phyloP scores from a whole-genome alignment of 2,888 invertebrate species.

The Blastobasis adustella region DNA sequence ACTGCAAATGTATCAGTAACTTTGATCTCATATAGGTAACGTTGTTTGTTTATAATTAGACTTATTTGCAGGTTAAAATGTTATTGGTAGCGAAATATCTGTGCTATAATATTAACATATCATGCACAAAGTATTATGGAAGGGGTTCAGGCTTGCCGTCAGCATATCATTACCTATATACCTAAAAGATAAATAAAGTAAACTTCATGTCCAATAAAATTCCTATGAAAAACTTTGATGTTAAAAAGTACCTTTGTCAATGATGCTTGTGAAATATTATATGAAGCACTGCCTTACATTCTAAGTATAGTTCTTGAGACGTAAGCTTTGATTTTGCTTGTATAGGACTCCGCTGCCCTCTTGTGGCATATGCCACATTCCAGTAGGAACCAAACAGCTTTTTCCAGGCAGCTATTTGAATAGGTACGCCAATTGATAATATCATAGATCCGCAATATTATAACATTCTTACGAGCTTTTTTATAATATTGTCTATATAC shows the following conservation, averaged over 20 bases:
- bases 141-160: constrained; percentile 39
- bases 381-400: too few relatives aligned
- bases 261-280: constrained; percentile 52
- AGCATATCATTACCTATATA: constrained; percentile 58
- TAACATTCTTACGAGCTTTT: constrained; percentile 59
- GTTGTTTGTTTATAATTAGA: neutral
- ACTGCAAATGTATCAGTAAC: too few relatives aligned
- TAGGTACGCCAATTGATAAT: neutral
- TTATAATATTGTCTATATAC: constrained; percentile 44
- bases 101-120: constrained; percentile 41
- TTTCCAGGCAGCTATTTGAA: constrained; percentile 36
- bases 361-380: constrained; percentile 8
- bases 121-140: constrained; percentile 54
- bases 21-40: too few relatives aligned
- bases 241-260: constrained; percentile 17
- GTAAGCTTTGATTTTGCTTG: constrained; percentile 32
- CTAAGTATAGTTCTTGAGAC: constrained; percentile 52
- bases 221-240: constrained; percentile 3
- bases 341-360: constrained; percentile 38
- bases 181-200: constrained; percentile 2
- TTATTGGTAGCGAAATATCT: neutral
- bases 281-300: constrained; percentile 68
- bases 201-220: constrained; percentile 12
- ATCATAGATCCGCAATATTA: constrained; percentile 1
- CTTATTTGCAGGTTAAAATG: neutral